Evolutionary conservation across 2,797 vertebrate species (phyloP).

Genomic region (Knipowitschia caucasica): DNA sequence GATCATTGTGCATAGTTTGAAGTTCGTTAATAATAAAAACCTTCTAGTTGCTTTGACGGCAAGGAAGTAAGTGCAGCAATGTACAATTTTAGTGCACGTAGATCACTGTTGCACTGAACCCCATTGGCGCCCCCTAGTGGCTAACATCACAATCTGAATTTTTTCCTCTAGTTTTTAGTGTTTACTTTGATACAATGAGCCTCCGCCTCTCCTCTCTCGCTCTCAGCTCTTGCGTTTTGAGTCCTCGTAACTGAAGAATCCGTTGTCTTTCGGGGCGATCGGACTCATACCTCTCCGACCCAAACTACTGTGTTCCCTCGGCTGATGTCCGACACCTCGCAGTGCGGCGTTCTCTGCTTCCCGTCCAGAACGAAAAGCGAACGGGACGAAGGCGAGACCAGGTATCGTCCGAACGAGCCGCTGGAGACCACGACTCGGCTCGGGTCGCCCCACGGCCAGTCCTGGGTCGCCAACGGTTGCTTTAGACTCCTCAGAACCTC

Average conservation of each 20-base stretch:
- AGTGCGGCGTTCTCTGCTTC: constrained; percentile 84
- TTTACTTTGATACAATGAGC: constrained; percentile 71
- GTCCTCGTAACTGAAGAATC: constrained; percentile 73
- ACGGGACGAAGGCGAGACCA: constrained; percentile 84
- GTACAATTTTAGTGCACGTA: constrained; percentile 76
- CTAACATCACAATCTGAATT: constrained; percentile 67
- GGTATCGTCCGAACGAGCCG: constrained; percentile 91
- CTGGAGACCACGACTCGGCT: constrained; percentile 86
- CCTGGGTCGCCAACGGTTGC: constrained; percentile 75
- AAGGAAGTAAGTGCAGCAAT: constrained; percentile 80
- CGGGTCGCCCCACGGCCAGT: constrained; percentile 83
- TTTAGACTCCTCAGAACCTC: constrained; percentile 82
- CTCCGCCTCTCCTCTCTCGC: constrained; percentile 48
- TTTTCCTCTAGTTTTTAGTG: constrained; percentile 65
- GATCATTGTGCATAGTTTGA: constrained; percentile 84
- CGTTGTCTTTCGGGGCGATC: no score
- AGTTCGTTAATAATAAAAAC: constrained; percentile 67
- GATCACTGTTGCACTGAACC: constrained; percentile 81
- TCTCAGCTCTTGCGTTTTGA: constrained; percentile 73
- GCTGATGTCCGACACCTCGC: constrained; percentile 90
- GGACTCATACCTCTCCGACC: constrained; percentile 95
- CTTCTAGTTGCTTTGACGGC: constrained; percentile 76
- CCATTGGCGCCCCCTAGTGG: constrained; percentile 70
- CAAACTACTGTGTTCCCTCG: constrained; percentile 88
- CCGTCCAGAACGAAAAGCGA: constrained; percentile 90